Evolutionary conservation across 2,888 invertebrate genomes (phyloP).

Genomic region (Amblyteles armatorius): DNA sequence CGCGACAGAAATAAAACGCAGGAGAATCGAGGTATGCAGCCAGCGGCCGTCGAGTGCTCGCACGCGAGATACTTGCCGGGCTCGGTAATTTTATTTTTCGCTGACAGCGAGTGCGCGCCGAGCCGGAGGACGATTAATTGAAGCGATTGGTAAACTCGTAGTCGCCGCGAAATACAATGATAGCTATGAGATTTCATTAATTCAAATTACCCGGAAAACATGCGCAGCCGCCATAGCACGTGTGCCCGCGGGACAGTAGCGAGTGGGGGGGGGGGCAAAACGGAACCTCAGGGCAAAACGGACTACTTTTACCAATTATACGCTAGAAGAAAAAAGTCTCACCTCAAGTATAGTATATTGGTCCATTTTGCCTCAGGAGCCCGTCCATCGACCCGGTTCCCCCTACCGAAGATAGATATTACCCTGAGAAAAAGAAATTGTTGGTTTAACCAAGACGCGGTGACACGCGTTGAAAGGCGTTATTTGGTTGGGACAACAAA

Average conservation of each 20-base stretch:
- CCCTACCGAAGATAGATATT: too few species aligned
- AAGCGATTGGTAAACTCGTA: slow-evolving; percentile 50
- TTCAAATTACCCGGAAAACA: slow-evolving; percentile 36
- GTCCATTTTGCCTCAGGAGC: too few species aligned
- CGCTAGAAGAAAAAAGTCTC: too few species aligned
- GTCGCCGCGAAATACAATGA: slow-evolving; percentile 2
- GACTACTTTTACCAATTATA: too few species aligned
- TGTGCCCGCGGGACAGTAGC: not conserved
- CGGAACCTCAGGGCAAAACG: too few species aligned
- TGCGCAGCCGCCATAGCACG: not conserved
- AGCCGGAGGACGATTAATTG: slow-evolving; percentile 54
- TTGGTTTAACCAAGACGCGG: too few species aligned
- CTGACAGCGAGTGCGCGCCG: slow-evolving; percentile 18
- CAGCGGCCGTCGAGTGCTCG: slow-evolving; percentile 25
- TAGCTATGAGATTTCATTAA: slow-evolving; percentile 45
- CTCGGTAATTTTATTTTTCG: slow-evolving; percentile 20
- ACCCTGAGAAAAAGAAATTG: too few species aligned
- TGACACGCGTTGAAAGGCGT: too few species aligned
- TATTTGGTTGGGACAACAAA: too few species aligned
- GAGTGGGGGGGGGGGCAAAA: too few species aligned
- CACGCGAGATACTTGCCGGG: slow-evolving; percentile 50
- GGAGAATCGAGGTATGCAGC: slow-evolving; percentile 26
- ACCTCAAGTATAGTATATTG: too few species aligned
- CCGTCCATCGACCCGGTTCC: too few species aligned
- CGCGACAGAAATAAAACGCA: not conserved